A percentile compares a stretch with the other conserved stretches of the same genome.
These are phyloP conservation scores for Danaus melanippus DNA, from an alignment of 1,140 invertebrate genomes.

Conservation along the genomic window DNA sequence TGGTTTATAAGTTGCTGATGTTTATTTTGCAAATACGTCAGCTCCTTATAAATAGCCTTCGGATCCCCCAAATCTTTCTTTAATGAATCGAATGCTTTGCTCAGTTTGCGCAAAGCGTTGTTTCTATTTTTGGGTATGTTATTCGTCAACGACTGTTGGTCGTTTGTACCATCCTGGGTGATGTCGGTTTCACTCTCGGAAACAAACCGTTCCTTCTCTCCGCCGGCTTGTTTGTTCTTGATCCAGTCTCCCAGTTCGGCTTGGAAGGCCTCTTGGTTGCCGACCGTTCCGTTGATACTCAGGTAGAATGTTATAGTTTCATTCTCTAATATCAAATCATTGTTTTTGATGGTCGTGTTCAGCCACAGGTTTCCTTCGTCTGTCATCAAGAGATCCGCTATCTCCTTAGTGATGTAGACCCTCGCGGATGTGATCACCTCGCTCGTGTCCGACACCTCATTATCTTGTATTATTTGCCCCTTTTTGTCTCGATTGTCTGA, in stretches of 20 bases:
- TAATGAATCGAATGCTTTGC: conserved; percentile 45
- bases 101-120: conserved; percentile 41
- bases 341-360: conserved; percentile 39
- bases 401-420: conserved; percentile 61
- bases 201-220: conserved; percentile 16
- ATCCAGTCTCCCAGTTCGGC: conserved; percentile 53
- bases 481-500: conserved; percentile 47
- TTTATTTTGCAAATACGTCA: conserved; percentile 53
- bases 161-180: conserved; percentile 21
- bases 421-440: conserved; percentile 54
- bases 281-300: conserved; percentile 63
- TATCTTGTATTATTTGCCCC: conserved; percentile 60
- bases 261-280: conserved; percentile 69
- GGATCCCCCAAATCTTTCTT: conserved; percentile 55
- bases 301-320: conserved; percentile 52
- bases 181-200: conserved; percentile 35
- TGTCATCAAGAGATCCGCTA: conserved; percentile 60
- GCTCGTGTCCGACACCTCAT: conserved; percentile 60
- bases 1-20: conserved; percentile 55
- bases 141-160: conserved; percentile 33
- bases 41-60: conserved; percentile 44
- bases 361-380: conserved; percentile 62
- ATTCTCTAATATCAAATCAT: conserved; percentile 56
- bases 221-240: conserved; percentile 22
- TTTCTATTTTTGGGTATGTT: conserved; percentile 54